Percentiles rank a stretch among this genome's conserved stretches.
Evolutionary conservation across 2,888 invertebrate species (phyloP).

Genomic region (Caenorhabditis sp.): DNA sequence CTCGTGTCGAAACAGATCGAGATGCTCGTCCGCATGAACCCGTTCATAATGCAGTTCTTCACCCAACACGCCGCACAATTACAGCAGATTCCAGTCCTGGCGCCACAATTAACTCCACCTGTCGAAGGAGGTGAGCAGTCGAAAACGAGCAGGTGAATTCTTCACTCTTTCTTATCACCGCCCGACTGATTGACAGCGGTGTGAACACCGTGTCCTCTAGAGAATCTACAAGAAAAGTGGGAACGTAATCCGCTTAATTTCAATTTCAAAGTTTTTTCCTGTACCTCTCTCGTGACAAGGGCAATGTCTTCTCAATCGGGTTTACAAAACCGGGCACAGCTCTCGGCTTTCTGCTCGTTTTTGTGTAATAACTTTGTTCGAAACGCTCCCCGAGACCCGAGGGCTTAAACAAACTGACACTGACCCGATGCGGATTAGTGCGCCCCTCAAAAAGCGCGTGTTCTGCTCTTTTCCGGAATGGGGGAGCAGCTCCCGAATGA

Average conservation of each 20-base stretch:
- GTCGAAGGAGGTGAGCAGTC: constrained; percentile 46
- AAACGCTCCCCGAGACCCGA: constrained; percentile 4
- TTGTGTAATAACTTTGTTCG: constrained; percentile 40
- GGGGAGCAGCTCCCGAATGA: constrained; percentile 41
- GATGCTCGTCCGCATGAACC: constrained; percentile 44
- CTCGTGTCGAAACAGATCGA: constrained; percentile 47
- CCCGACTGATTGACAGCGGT: constrained; percentile 35
- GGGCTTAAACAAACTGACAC: constrained; percentile 31
- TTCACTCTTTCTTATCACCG: neutral
- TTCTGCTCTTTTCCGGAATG: neutral
- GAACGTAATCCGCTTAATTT: constrained; percentile 49
- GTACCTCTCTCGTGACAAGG: neutral
- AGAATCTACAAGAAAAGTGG: constrained; percentile 13
- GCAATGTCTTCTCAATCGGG: too few species aligned
- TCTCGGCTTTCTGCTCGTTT: too few species aligned
- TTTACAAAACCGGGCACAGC: too few species aligned
- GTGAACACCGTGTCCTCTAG: constrained; percentile 30
- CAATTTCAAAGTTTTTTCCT: constrained; percentile 17
- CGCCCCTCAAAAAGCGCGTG: constrained; percentile 6
- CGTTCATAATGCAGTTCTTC: constrained; percentile 30
- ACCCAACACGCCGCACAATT: constrained; percentile 16
- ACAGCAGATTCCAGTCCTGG: constrained; percentile 10
- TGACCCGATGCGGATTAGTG: constrained; percentile 50
- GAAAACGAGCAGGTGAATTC: constrained; percentile 42
- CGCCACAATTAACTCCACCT: constrained; percentile 25